These are phyloP conservation scores for Euplagia quadripunctaria DNA, from an alignment of 2,888 invertebrate species.

Conservation along the genomic window DNA sequence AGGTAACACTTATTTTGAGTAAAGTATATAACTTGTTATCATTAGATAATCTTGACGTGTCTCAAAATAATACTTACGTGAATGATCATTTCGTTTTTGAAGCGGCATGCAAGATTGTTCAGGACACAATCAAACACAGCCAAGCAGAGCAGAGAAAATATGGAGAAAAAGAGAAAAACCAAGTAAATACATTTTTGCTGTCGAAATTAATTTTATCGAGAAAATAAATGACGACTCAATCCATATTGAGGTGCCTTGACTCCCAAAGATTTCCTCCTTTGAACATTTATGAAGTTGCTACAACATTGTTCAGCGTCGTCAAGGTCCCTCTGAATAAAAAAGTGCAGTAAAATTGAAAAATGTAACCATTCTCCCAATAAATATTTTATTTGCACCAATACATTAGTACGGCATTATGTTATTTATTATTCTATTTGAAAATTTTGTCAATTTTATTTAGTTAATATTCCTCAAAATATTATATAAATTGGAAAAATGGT, in stretches of 20 bases:
- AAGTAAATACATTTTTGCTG: conserved; percentile 90
- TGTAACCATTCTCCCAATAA: conserved; percentile 73
- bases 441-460: not conserved
- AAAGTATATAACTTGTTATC: conserved; percentile 38
- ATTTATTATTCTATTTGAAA: not conserved
- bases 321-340: conserved; percentile 81
- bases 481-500: conserved; percentile 71
- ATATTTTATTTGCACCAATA: conserved; percentile 13
- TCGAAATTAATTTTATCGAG: conserved; percentile 84
- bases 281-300: conserved; percentile 36
- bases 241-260: conserved; percentile 84
- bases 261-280: conserved; percentile 46
- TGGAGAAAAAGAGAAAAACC: conserved; percentile 92
- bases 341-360: conserved; percentile 85
- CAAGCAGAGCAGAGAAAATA: conserved; percentile 94
- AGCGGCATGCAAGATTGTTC: conserved; percentile 93
- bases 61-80: conserved; percentile 92
- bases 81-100: conserved; percentile 91
- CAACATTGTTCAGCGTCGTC: conserved; percentile 60
- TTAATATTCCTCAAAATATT: not conserved
- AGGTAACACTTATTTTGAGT: conserved; percentile 52
- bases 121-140: conserved; percentile 94
- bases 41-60: conserved; percentile 79
- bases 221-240: conserved; percentile 85
- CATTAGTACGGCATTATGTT: not conserved